These are phyloP conservation scores for Helobdella robusta DNA, from an alignment of 2,888 invertebrate species.

Conservation along the genomic window DNA sequence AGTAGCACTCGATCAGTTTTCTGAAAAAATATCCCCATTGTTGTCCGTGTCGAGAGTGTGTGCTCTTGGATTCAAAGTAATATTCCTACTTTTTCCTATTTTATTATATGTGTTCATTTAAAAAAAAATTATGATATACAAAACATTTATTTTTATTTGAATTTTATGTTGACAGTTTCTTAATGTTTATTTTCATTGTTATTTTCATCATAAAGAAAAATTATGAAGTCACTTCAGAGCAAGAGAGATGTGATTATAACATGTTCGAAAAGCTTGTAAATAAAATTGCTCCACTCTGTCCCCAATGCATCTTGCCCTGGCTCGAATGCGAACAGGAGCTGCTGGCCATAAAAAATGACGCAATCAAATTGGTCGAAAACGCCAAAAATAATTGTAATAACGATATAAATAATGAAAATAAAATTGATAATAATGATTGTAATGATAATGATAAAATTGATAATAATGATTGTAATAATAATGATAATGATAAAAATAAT, in stretches of 20 bases:
- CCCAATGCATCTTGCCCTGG: not conserved
- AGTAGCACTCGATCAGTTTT: slow-evolving; percentile 20
- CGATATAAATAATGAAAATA: not conserved
- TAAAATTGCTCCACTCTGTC: not conserved
- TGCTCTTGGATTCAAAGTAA: slow-evolving; percentile 23
- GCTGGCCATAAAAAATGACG: slow-evolving; percentile 3
- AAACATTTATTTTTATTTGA: too few species aligned
- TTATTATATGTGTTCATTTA: not conserved
- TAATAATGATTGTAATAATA: not conserved
- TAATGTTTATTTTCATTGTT: not conserved
- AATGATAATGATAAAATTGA: not conserved
- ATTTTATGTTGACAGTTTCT: not conserved
- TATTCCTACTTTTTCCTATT: not conserved
- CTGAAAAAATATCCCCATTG: slow-evolving; percentile 19
- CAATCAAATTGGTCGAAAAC: not conserved
- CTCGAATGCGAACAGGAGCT: not conserved
- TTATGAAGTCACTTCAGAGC: not conserved
- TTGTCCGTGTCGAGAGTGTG: slow-evolving; percentile 23
- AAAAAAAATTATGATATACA: too few species aligned
- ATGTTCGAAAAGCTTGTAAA: not conserved
- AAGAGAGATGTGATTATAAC: not conserved
- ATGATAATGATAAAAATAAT: not conserved
- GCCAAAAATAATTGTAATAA: not conserved
- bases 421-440: not conserved
- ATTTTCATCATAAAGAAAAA: not conserved